A percentile compares a stretch with the other conserved stretches of the same genome.
Conservation (phyloP, 2,113 vertebrate genomes). For the Pandion haliaetus region DNA sequence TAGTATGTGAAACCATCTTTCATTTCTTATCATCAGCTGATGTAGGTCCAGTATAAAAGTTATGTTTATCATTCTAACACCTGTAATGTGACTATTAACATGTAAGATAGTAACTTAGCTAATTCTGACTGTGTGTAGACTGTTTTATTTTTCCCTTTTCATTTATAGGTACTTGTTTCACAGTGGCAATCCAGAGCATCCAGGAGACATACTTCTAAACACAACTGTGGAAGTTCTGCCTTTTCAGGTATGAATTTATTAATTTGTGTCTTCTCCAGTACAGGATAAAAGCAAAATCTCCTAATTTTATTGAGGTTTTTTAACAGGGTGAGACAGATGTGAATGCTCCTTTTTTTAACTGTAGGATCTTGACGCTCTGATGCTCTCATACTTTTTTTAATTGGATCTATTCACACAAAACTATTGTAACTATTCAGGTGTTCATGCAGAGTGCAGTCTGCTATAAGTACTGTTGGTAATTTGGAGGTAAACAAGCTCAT, state of each 20-base stretch:
- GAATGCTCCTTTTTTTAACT: neutral
- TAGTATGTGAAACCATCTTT: neutral
- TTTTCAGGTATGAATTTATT: slow-evolving; percentile 77
- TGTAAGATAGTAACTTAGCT: neutral
- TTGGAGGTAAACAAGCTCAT: neutral
- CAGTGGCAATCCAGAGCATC: slow-evolving; percentile 95
- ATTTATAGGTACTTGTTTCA: slow-evolving; percentile 92
- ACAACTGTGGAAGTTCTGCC: slow-evolving; percentile 94
- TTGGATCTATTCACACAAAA: neutral
- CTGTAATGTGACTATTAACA: neutral
- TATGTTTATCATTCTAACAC: neutral
- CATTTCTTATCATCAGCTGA: neutral
- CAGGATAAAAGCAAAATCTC: neutral
- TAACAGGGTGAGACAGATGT: neutral
- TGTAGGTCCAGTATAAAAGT: neutral
- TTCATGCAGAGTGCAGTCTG: neutral
- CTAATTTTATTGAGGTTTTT: neutral
- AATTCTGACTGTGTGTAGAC: neutral
- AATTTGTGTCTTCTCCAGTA: neutral
- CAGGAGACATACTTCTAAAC: slow-evolving; percentile 92
- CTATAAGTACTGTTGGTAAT: neutral
- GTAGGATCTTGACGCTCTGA: neutral
- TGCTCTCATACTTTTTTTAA: neutral
- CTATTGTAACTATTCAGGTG: neutral
- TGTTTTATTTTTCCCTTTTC: neutral